Conservation (phyloP, 2,113 vertebrate genomes). For the Melanerpes formicivorus region DNA sequence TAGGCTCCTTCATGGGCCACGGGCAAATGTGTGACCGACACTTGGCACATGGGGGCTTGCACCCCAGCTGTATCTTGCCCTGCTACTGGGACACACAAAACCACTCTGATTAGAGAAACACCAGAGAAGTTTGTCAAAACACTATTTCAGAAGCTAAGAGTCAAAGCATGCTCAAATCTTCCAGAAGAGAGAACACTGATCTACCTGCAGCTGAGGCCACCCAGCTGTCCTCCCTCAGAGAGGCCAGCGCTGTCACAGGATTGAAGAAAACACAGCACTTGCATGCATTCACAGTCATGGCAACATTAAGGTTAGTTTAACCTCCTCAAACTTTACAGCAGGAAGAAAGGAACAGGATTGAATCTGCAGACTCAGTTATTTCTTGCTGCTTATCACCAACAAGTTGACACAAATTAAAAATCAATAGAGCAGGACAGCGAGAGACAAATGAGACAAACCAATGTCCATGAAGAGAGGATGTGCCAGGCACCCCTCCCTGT, state of each 20-base stretch:
- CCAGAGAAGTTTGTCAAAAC: not conserved
- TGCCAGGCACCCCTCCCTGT: not conserved
- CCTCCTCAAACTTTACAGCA: not conserved
- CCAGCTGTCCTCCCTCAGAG: not conserved
- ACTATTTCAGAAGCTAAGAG: not conserved
- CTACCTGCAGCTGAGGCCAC: not conserved
- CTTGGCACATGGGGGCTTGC: not conserved
- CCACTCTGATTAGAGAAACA: not conserved
- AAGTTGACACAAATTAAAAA: conserved; percentile 12
- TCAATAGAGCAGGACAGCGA: not conserved
- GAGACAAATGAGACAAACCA: not conserved
- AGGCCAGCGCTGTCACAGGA: not conserved
- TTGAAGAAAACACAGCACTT: not conserved
- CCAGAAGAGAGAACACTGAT: not conserved
- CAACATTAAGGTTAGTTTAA: not conserved
- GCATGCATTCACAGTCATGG: not conserved
- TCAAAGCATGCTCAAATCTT: not conserved
- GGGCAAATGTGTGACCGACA: rapidly evolving
- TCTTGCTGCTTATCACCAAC: not conserved
- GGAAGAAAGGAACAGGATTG: not conserved
- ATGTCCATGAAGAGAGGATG: not conserved
- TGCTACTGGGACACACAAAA: not conserved
- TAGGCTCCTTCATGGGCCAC: not conserved
- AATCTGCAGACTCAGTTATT: not conserved
- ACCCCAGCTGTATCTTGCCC: not conserved